These are phyloP conservation scores for Pseudolaguvia tuberculata DNA, from an alignment of 2,113 vertebrate genomes.

Conservation along the genomic window DNA sequence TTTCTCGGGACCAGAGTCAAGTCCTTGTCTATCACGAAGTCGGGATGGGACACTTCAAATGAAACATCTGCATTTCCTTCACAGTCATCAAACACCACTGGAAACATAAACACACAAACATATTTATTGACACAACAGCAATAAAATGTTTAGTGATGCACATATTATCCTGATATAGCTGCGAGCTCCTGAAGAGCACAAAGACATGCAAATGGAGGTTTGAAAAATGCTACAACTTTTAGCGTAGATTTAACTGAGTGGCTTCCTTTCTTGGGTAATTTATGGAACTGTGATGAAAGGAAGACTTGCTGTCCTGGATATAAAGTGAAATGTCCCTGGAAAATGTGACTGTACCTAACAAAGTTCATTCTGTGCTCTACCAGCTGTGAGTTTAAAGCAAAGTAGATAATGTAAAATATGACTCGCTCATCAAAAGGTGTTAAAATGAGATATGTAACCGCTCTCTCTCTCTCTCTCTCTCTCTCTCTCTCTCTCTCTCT, in stretches of 20 bases:
- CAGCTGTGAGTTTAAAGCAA: slow-evolving; percentile 35
- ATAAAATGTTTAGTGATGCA: neutral
- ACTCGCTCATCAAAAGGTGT: slow-evolving; percentile 29
- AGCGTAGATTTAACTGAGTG: neutral
- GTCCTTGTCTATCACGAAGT: slow-evolving; percentile 76
- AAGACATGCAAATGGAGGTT: neutral
- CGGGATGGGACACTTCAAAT: slow-evolving; percentile 83
- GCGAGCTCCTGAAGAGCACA: neutral
- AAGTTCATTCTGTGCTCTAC: slow-evolving; percentile 12
- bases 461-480: neutral
- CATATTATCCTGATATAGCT: neutral
- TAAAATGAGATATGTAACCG: slow-evolving; percentile 11
- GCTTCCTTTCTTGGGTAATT: slow-evolving; percentile 13
- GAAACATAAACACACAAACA: slow-evolving; percentile 15
- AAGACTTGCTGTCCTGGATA: slow-evolving; percentile 12
- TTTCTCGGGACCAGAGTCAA: slow-evolving; percentile 72
- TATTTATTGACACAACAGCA: neutral
- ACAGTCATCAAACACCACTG: slow-evolving; percentile 91
- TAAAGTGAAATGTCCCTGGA: slow-evolving; percentile 31
- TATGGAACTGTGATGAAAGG: slow-evolving; percentile 25
- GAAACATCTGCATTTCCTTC: slow-evolving; percentile 77
- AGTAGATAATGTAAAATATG: slow-evolving; percentile 33
- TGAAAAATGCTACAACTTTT: neutral
- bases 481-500: neutral
- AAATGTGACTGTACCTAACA: slow-evolving; percentile 27